Evolutionary conservation across 2,888 invertebrate genomes (phyloP).

Genomic region (Agrotis clavis): DNA sequence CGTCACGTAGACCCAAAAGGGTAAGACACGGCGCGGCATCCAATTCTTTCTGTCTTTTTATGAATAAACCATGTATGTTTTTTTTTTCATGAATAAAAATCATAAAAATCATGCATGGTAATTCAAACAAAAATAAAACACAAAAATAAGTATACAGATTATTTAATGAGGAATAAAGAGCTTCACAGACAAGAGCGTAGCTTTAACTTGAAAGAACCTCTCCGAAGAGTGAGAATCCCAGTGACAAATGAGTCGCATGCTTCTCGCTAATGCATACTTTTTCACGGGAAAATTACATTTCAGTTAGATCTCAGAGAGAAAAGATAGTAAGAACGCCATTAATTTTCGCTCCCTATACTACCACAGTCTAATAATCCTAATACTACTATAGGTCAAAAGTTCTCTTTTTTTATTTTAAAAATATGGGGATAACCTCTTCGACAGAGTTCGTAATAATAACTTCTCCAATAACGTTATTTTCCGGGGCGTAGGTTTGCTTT

Average conservation of each 20-base stretch:
- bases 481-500: not conserved
- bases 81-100: not conserved
- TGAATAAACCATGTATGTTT: too few relatives aligned
- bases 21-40: too few relatives aligned
- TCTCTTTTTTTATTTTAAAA: not conserved
- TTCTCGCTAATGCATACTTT: constrained; percentile 7
- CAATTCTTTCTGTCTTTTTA: too few relatives aligned
- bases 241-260: constrained; percentile 22
- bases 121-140: not conserved
- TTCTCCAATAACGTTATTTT: not conserved
- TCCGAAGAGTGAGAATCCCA: constrained; percentile 13
- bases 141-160: not conserved
- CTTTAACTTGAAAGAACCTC: constrained; percentile 3
- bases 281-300: constrained; percentile 23
- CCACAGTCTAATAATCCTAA: too few relatives aligned
- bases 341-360: not conserved
- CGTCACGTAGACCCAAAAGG: too few relatives aligned
- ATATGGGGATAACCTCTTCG: too few relatives aligned
- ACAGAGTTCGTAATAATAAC: too few relatives aligned
- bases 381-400: not conserved
- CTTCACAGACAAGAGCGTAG: not conserved
- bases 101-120: not conserved
- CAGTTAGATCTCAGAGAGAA: not conserved
- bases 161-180: not conserved
- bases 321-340: not conserved